Evolutionary conservation across 2,888 invertebrate genomes (phyloP), one percentile per base, ranked within the genome.

Genomic region (Allophyes oxyacanthae): DNA sequence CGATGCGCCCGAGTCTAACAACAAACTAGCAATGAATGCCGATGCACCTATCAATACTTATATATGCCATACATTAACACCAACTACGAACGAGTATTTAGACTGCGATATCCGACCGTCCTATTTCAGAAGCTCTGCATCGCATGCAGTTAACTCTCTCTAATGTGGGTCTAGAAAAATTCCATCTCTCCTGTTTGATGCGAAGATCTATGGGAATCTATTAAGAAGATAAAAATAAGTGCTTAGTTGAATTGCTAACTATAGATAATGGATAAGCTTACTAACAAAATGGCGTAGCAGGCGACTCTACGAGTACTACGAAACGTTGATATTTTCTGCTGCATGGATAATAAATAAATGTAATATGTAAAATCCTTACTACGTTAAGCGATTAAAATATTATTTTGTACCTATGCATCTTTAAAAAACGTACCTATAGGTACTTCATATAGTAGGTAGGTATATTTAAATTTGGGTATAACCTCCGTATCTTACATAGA

Each of bases 1-100:
- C 81, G 84, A 85, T 86, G 87, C 80, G 81, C 77, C 72, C 82
- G 68, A 65, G 72, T 63, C 81, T 76, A 82, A 76, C 72, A 78
- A 78, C 85, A 73, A 78, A 82, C 79, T 77, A 71, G 84, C 85
- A 91, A 92, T 92, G 92, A 87, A 87, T 85, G 85, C 81, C 78
- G 77, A 83, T 81, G 81, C 82, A 68, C 75, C 77, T 83, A 82
- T 82, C 82, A 86, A 88, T 89, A 89, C 89, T 89, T 91, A 88
- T 92, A 91, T 93, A 92, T 89, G 84, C 74, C 79, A 83, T 74
- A 81, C 80, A 83, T 78, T 76, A 67, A 57, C 62, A 74, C 81
- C 82, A 58, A 72, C 67, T 81, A 75, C 74, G 58, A 67, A 75
- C 74, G 58, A 67, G 68, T 57, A 77, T 80, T 77, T 79, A 74